phyloP scores from a whole-genome alignment of 2,113 vertebrate genomes.

The Mobula hypostoma region DNA sequence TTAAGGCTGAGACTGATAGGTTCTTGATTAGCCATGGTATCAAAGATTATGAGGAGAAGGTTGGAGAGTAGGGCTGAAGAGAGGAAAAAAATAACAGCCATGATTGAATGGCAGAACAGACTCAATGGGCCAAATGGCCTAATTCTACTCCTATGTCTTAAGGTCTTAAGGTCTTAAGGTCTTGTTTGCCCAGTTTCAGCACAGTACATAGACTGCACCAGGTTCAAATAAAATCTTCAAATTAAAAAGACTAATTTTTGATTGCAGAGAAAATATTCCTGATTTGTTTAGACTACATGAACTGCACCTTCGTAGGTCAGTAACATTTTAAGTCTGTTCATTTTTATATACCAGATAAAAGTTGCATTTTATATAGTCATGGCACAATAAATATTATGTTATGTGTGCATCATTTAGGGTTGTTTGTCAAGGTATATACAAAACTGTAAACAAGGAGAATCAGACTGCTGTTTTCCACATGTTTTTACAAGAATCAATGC shows the following conservation, averaged over 20 bases:
- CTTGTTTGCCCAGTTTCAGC: neutral
- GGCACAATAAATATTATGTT: too few relatives aligned
- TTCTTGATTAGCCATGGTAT: too few relatives aligned
- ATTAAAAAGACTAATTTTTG: neutral
- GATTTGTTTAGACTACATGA: neutral
- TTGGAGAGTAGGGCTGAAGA: too few relatives aligned
- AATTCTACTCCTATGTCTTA: too few relatives aligned
- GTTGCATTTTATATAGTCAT: neutral
- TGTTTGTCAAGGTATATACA: neutral
- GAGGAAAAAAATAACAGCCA: too few relatives aligned
- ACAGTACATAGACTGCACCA: neutral
- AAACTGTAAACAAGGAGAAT: neutral
- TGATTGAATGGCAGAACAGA: too few relatives aligned
- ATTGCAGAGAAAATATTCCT: neutral
- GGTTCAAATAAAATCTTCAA: neutral
- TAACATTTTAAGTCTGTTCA: neutral
- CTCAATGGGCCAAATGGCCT: too few relatives aligned
- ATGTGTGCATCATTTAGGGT: neutral
- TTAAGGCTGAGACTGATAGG: too few relatives aligned
- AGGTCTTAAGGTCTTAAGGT: too few relatives aligned
- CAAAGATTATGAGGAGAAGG: too few relatives aligned
- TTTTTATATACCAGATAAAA: neutral
- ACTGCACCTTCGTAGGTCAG: neutral
- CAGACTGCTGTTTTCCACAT: slow-evolving; percentile 47
- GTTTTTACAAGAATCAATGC: slow-evolving; percentile 58